These are phyloP conservation scores for Rhagium mordax DNA, from an alignment of 2,888 invertebrate species.

Conservation along the genomic window DNA sequence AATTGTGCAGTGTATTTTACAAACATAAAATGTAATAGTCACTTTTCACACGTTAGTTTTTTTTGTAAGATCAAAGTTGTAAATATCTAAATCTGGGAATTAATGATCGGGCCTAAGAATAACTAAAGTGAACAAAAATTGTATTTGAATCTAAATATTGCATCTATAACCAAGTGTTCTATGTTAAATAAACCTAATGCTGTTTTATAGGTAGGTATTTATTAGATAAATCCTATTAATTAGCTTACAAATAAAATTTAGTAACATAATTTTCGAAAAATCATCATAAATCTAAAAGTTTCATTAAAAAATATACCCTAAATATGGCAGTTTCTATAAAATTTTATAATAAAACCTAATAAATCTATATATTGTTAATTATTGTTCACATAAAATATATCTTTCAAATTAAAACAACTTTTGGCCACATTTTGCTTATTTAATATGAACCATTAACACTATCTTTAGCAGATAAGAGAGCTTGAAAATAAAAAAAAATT, in stretches of 20 bases:
- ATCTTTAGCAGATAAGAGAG: constrained; percentile 47
- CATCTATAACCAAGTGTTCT: constrained; percentile 24
- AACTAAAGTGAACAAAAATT: constrained; percentile 1
- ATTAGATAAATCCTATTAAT: constrained; percentile 24
- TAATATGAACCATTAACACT: constrained; percentile 15
- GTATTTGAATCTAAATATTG: constrained; percentile 26
- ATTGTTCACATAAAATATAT: constrained; percentile 27
- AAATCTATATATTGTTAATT: background rate
- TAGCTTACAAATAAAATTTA: background rate
- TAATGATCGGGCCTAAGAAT: constrained; percentile 29
- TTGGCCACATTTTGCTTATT: constrained; percentile 30
- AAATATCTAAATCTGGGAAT: constrained; percentile 22
- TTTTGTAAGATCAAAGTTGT: background rate
- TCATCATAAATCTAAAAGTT: constrained; percentile 39
- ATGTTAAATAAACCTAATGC: constrained; percentile 17
- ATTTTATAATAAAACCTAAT: constrained; percentile 20
- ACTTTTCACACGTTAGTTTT: background rate
- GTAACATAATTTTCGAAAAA: constrained; percentile 5
- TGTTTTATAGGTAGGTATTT: constrained; percentile 22
- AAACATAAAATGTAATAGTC: constrained; percentile 22
- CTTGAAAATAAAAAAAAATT: constrained; percentile 43
- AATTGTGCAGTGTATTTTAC: background rate
- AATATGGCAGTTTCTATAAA: constrained; percentile 35
- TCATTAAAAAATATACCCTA: constrained; percentile 32
- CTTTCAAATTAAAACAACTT: constrained; percentile 13